phyloP scores from a whole-genome alignment of 2,113 vertebrate genomes.

The Ginglymostoma cirratum region DNA sequence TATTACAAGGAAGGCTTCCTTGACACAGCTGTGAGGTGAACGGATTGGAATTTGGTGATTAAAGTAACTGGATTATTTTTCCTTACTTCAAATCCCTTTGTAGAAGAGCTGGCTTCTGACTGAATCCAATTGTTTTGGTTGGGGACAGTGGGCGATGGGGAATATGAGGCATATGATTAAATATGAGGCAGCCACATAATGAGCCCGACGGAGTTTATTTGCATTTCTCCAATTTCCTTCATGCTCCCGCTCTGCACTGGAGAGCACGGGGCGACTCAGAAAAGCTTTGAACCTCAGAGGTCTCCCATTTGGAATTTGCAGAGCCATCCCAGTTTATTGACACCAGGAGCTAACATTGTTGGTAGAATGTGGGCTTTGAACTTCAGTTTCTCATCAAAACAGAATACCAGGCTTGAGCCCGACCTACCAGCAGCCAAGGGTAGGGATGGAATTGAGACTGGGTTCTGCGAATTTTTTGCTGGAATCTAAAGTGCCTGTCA shows the following conservation, averaged over 20 bases:
- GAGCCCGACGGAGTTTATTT: background rate
- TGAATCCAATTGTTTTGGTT: background rate
- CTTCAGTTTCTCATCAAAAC: background rate
- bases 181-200: too few relatives aligned
- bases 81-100: background rate
- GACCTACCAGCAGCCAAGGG: background rate
- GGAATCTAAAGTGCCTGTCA: background rate
- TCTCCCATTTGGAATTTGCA: background rate
- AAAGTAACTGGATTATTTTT: background rate
- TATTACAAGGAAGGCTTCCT: background rate
- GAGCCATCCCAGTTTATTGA: background rate
- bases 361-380: background rate
- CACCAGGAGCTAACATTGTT: background rate
- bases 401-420: background rate
- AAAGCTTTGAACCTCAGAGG: background rate
- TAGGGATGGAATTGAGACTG: background rate
- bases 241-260: background rate
- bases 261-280: background rate
- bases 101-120: background rate
- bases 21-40: background rate
- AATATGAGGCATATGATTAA: too few relatives aligned
- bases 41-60: background rate
- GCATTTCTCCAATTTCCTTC: background rate
- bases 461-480: background rate
- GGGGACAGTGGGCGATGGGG: too few relatives aligned